Conservation (phyloP, 1,140 invertebrate genomes). For the Telenomus remus region DNA sequence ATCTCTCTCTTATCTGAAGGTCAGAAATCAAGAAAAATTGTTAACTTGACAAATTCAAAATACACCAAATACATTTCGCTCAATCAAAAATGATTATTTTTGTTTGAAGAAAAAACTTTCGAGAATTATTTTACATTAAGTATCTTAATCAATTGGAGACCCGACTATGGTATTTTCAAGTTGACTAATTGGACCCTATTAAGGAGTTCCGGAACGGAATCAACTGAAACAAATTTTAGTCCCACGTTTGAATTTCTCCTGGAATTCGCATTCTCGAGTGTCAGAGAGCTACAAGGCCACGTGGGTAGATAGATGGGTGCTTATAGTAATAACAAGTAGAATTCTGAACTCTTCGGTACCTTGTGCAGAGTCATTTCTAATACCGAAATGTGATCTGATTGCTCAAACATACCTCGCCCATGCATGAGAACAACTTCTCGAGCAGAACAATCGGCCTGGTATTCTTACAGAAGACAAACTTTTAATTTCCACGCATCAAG, state of each 20-base stretch:
- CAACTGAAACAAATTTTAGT: constrained; percentile 38
- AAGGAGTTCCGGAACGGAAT: constrained; percentile 44
- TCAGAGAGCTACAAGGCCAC: constrained; percentile 14
- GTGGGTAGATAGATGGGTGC: constrained; percentile 40
- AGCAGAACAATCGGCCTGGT: no score
- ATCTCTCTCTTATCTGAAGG: no score
- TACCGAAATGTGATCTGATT: constrained; percentile 46
- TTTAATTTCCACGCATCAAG: no score
- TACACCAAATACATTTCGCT: no score
- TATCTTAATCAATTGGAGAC: constrained; percentile 28
- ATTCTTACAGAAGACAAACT: no score
- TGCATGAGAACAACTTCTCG: constrained; percentile 36
- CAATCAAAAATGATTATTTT: no score
- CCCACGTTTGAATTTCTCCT: constrained; percentile 22
- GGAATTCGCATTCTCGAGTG: constrained; percentile 34
- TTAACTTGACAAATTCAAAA: no score
- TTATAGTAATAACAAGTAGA: constrained; percentile 65
- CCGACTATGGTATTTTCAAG: constrained; percentile 40
- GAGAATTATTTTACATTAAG: no score
- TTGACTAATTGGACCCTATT: constrained; percentile 52
- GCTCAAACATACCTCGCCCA: constrained; percentile 23
- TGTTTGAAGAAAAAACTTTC: no score
- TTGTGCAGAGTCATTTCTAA: constrained; percentile 39
- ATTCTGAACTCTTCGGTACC: constrained; percentile 56
- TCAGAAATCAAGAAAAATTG: no score